A percentile compares a stretch with the other conserved stretches of the same genome.
These are phyloP conservation scores for Bicyclus anynana DNA, from an alignment of 1,140 invertebrate genomes.

Conservation along the genomic window DNA sequence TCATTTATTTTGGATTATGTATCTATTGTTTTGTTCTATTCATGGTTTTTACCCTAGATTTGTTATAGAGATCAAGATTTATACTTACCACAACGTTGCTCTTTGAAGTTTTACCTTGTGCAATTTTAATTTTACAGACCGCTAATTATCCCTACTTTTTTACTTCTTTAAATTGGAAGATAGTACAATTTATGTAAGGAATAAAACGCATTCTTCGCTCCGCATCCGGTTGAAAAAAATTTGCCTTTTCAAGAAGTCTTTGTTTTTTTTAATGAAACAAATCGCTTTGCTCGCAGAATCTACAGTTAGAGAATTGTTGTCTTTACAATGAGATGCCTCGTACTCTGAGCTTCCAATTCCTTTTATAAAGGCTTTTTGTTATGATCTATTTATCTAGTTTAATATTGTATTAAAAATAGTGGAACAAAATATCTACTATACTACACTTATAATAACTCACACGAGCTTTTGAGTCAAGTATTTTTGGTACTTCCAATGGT, in stretches of 20 bases:
- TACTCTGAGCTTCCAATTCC: neutral
- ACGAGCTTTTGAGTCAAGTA: too few relatives aligned
- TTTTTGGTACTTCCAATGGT: too few relatives aligned
- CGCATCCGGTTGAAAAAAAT: constrained; percentile 3
- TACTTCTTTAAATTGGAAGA: neutral
- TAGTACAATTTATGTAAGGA: neutral
- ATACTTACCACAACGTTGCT: too few relatives aligned
- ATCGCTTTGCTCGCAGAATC: constrained; percentile 28
- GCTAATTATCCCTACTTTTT: neutral
- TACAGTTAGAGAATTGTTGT: constrained; percentile 27
- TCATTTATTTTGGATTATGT: too few relatives aligned
- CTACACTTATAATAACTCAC: too few relatives aligned
- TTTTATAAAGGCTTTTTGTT: neutral
- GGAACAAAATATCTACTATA: too few relatives aligned
- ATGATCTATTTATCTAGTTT: too few relatives aligned
- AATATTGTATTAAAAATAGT: too few relatives aligned
- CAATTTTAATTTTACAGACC: neutral
- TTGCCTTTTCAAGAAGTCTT: constrained; percentile 16
- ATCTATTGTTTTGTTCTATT: too few relatives aligned
- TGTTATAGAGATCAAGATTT: too few relatives aligned
- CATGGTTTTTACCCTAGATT: too few relatives aligned
- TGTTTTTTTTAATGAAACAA: constrained; percentile 29
- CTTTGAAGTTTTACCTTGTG: neutral
- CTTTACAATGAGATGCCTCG: constrained; percentile 25
- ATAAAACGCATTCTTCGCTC: constrained; percentile 5